phyloP scores from a whole-genome alignment of 2,888 invertebrate species.

The Terebella lapidaria region DNA sequence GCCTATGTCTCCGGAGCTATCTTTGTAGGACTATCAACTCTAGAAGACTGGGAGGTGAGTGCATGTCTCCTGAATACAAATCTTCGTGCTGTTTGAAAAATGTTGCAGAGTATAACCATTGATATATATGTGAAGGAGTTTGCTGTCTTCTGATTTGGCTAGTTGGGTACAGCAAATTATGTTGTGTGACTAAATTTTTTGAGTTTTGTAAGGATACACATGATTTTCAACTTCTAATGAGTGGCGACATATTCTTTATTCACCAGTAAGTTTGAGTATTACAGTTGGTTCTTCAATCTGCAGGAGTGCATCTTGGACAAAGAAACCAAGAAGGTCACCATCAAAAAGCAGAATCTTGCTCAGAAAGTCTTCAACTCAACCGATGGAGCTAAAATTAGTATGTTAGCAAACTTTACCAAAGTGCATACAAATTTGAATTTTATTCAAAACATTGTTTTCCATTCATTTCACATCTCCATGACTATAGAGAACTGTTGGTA shows the following conservation, averaged over 20 bases:
- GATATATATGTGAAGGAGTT: too few species aligned
- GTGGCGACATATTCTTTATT: too few species aligned
- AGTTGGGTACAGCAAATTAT: too few species aligned
- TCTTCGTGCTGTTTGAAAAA: background rate
- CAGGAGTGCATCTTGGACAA: constrained; percentile 1
- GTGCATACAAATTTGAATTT: too few species aligned
- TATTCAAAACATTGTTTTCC: background rate
- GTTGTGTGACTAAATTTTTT: too few species aligned
- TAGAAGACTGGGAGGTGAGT: constrained; percentile 3
- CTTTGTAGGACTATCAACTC: background rate
- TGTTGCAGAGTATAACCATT: too few species aligned
- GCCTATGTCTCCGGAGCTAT: background rate
- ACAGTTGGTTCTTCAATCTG: too few species aligned
- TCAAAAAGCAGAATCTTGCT: background rate
- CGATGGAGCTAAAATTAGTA: background rate
- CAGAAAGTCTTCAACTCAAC: background rate
- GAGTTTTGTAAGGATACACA: too few species aligned
- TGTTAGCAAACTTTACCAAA: too few species aligned
- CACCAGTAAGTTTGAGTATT: too few species aligned
- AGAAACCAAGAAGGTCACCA: background rate
- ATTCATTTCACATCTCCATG: background rate
- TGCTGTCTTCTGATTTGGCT: too few species aligned
- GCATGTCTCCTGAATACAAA: background rate
- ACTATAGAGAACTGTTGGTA: background rate
- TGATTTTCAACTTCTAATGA: too few species aligned